These are phyloP conservation scores for Cotesia congregata DNA, from an alignment of 2,888 invertebrate genomes.

Conservation along the genomic window DNA sequence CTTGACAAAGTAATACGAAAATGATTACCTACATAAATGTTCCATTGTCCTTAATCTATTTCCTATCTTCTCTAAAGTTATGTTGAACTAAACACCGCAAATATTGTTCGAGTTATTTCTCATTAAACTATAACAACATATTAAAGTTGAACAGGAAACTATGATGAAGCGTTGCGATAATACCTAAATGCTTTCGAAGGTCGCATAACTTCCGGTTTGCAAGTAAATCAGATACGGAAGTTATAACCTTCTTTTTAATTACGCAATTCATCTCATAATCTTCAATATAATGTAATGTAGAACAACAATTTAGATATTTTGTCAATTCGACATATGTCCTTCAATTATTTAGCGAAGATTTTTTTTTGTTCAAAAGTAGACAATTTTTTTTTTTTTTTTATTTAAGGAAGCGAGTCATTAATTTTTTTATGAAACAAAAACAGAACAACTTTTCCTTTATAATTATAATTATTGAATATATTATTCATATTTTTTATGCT, in stretches of 20 bases:
- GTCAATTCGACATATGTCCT: too few relatives aligned
- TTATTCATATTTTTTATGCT: neutral
- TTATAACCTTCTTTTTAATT: constrained; percentile 10
- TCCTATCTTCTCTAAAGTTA: too few relatives aligned
- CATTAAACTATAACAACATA: neutral
- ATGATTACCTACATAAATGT: too few relatives aligned
- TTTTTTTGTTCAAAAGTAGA: too few relatives aligned
- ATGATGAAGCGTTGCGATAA: constrained; percentile 9
- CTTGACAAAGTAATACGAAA: too few relatives aligned
- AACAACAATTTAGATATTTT: neutral
- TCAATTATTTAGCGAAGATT: too few relatives aligned
- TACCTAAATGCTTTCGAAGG: constrained; percentile 17
- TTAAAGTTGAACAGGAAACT: constrained; percentile 2
- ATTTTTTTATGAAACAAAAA: too few relatives aligned
- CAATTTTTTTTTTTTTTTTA: too few relatives aligned
- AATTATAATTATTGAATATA: neutral
- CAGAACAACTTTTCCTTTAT: too few relatives aligned
- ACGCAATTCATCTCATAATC: neutral
- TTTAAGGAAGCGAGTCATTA: too few relatives aligned
- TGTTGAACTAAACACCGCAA: neutral
- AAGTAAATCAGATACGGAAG: constrained; percentile 1
- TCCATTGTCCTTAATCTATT: too few relatives aligned
- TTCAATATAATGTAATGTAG: neutral
- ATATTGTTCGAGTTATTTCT: neutral
- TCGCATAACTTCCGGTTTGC: neutral